Conservation (phyloP, 2,113 vertebrate genomes). For the Nerophis ophidion region DNA sequence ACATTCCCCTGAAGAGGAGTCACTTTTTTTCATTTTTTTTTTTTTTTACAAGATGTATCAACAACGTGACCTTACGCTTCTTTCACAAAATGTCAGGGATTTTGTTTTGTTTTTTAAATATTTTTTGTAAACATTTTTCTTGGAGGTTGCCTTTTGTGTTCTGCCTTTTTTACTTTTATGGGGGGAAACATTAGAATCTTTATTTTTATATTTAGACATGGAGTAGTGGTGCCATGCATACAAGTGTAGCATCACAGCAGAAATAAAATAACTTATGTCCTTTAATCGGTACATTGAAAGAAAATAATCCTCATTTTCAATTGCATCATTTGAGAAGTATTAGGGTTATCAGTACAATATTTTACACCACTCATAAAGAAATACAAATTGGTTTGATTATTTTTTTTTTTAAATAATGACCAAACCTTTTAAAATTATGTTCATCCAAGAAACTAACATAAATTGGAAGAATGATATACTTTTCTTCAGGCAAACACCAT, state of each 20-base stretch:
- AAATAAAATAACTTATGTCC: too few relatives aligned
- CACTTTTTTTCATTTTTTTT: conserved; percentile 37
- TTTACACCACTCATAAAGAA: not conserved
- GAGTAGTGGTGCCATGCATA: not conserved
- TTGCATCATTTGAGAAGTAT: not conserved
- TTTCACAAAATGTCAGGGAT: conserved; percentile 58
- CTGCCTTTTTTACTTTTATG: not conserved
- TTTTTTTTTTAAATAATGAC: too few relatives aligned
- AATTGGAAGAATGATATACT: too few relatives aligned
- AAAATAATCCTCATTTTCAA: too few relatives aligned
- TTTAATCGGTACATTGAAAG: too few relatives aligned
- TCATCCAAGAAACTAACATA: too few relatives aligned
- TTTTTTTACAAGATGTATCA: conserved; percentile 38
- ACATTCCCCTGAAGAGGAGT: conserved; percentile 39
- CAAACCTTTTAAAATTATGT: too few relatives aligned
- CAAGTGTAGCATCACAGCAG: not conserved
- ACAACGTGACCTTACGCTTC: conserved; percentile 43
- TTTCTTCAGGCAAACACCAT: too few relatives aligned
- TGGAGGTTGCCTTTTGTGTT: conserved; percentile 16
- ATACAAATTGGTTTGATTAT: not conserved
- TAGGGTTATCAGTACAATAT: not conserved
- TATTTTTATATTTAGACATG: not conserved
- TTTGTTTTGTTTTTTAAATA: conserved; percentile 22
- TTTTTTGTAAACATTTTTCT: conserved; percentile 30
- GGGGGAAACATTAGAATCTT: not conserved